Percentiles rank a stretch among this genome's conserved stretches.
Evolutionary conservation across 2,113 vertebrate species (phyloP).

Genomic region (Andinoacara biseriatus): DNA sequence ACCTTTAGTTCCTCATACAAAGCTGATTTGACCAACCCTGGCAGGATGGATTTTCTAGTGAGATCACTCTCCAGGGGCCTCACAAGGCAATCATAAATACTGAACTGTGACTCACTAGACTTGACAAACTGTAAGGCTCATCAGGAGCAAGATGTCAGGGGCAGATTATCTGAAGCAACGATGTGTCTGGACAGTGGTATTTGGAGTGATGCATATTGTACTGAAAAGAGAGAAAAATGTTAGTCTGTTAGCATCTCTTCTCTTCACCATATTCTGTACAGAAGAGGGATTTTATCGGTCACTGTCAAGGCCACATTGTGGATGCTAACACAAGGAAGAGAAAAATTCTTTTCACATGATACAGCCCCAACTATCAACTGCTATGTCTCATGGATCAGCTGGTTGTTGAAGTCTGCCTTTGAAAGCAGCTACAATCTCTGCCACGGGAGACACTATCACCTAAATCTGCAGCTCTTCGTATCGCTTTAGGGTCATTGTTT

Average conservation of each 20-base stretch:
- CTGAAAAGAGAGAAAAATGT: background rate
- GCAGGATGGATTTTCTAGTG: background rate
- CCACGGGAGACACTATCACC: background rate
- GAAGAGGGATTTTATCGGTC: background rate
- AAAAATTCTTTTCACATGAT: background rate
- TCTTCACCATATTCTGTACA: background rate
- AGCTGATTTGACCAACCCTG: background rate
- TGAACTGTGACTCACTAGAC: background rate
- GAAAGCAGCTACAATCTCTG: background rate
- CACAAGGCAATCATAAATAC: background rate
- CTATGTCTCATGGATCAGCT: background rate
- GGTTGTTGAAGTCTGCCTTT: background rate
- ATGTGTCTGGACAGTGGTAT: background rate
- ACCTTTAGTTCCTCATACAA: background rate
- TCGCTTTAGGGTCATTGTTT: background rate
- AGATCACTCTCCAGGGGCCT: background rate
- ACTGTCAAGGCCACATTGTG: background rate
- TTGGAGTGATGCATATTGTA: background rate
- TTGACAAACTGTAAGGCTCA: background rate
- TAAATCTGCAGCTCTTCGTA: background rate
- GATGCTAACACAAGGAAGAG: background rate
- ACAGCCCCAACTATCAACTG: background rate
- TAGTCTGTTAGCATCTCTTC: background rate
- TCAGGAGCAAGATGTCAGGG: background rate
- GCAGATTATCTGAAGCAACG: background rate